Conservation (phyloP, 1,140 invertebrate genomes). For the Brachionus plicatilis region DNA sequence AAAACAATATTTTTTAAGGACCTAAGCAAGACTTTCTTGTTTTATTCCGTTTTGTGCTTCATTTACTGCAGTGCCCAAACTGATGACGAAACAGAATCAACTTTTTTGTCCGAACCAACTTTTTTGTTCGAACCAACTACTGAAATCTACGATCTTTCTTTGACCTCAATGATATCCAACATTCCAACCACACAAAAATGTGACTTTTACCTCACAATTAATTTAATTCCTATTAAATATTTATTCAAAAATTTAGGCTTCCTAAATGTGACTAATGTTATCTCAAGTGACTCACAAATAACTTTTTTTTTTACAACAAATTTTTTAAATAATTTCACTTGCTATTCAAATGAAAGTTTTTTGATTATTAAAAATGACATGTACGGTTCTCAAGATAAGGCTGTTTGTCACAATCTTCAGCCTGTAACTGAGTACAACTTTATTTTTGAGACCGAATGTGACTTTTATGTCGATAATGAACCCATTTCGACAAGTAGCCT, state of each 20-base stretch:
- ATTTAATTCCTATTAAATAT: not conserved
- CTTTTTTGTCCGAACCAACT: not conserved
- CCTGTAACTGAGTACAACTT: not conserved
- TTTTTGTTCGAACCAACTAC: not conserved
- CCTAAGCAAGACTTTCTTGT: not conserved
- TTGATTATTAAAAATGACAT: not conserved
- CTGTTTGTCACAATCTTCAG: not conserved
- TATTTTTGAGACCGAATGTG: not conserved
- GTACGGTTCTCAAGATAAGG: not conserved
- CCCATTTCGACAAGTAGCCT: not conserved
- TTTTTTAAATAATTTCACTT: not conserved
- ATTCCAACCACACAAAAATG: not conserved
- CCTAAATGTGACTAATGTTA: not conserved
- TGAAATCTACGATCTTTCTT: not conserved
- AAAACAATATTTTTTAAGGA: not conserved
- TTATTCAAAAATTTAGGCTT: not conserved
- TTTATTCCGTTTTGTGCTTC: not conserved
- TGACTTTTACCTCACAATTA: not conserved
- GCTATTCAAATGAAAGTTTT: not conserved
- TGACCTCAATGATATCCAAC: not conserved
- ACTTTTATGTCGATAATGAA: not conserved
- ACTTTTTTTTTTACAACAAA: not conserved
- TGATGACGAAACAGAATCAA: not conserved
- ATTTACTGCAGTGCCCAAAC: not conserved
- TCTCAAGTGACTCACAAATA: not conserved